Percentiles rank a stretch among this genome's conserved stretches.
Evolutionary conservation across 2,888 invertebrate species (phyloP).

Genomic region (Tupiocoris notatus): DNA sequence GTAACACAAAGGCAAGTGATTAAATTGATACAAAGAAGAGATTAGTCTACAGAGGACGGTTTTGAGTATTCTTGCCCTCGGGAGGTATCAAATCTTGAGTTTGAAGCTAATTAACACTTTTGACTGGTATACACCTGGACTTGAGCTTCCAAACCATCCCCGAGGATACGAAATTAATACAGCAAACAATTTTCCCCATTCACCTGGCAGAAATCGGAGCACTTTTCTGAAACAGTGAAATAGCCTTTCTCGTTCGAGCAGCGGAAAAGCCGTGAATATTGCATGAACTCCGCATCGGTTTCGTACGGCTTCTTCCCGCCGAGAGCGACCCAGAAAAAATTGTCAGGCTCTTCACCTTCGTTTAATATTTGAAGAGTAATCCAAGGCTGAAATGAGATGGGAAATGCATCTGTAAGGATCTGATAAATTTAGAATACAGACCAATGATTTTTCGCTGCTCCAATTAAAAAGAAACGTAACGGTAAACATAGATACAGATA

Average conservation of each 20-base stretch:
- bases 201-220: slow-evolving; percentile 95
- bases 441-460: not conserved
- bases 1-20: too few relatives aligned
- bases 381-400: slow-evolving; percentile 56
- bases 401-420: too few relatives aligned
- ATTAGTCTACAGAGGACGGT: too few relatives aligned
- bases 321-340: slow-evolving; percentile 97
- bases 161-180: too few relatives aligned
- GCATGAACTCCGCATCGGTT: slow-evolving; percentile 84
- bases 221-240: slow-evolving; percentile 98
- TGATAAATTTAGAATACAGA: too few relatives aligned
- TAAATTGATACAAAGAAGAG: too few relatives aligned
- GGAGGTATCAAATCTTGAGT: too few relatives aligned
- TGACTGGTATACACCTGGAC: too few relatives aligned
- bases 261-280: slow-evolving; percentile 88
- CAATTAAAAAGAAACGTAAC: not conserved
- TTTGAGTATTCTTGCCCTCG: too few relatives aligned
- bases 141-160: too few relatives aligned
- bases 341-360: slow-evolving; percentile 96
- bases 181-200: too few relatives aligned
- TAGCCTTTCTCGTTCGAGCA: slow-evolving; percentile 99
- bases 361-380: slow-evolving; percentile 70
- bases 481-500: not conserved
- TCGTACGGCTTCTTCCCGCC: slow-evolving; percentile 90
- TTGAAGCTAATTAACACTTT: too few relatives aligned